Percentiles rank a stretch among this genome's conserved stretches.
These are phyloP conservation scores for Pachyrhynchus sulphureomaculatus DNA, from an alignment of 1,140 invertebrate genomes.

Conservation along the genomic window DNA sequence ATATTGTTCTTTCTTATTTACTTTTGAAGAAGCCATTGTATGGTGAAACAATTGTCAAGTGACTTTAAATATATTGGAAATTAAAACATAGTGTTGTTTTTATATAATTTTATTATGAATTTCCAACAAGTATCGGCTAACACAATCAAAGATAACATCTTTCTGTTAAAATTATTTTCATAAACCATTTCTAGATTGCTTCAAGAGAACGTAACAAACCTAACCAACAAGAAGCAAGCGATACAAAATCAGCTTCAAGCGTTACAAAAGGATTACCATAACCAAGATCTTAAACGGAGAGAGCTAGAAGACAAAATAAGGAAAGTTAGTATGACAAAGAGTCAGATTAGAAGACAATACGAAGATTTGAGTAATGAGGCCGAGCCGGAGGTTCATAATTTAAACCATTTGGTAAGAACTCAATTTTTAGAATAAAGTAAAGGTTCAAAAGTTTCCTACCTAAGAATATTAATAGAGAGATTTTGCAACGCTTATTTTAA, in stretches of 20 bases:
- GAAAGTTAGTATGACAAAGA: conserved; percentile 27
- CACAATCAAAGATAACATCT: too few species aligned
- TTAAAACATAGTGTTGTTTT: too few species aligned
- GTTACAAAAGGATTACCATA: conserved; percentile 22
- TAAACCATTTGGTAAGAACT: conserved; percentile 52
- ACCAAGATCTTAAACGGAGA: conserved; percentile 11
- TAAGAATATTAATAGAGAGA: too few species aligned
- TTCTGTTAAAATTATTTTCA: too few species aligned
- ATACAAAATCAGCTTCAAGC: conserved; percentile 28
- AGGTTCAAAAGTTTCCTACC: too few species aligned
- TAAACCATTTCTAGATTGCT: conserved; percentile 28
- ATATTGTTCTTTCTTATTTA: too few species aligned
- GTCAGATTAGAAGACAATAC: conserved; percentile 29
- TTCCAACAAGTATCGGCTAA: too few species aligned
- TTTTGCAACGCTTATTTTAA: too few species aligned
- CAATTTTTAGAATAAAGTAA: neutral
- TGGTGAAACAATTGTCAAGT: too few species aligned
- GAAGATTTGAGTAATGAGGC: conserved; percentile 33
- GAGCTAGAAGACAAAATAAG: conserved; percentile 38
- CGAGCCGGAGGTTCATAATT: conserved; percentile 52
- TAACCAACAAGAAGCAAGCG: conserved; percentile 25
- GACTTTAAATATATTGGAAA: too few species aligned
- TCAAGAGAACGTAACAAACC: conserved; percentile 28
- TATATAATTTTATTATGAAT: too few species aligned
- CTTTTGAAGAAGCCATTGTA: too few species aligned